Evolutionary conservation across 1,140 invertebrate species (phyloP).

Genomic region (Centruroides vittatus): DNA sequence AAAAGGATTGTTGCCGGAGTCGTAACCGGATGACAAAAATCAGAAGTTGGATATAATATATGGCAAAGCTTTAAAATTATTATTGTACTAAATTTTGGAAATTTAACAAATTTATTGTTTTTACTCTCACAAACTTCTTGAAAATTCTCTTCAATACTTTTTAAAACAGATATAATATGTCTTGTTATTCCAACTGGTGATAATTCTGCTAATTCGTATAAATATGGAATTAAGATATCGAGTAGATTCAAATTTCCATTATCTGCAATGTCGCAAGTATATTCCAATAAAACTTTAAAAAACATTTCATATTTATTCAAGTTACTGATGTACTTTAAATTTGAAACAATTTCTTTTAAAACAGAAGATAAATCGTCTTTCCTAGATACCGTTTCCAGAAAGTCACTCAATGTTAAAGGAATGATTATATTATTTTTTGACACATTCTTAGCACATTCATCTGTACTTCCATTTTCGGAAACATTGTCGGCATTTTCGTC

Average conservation of each 20-base stretch:
- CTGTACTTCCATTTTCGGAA: conserved; percentile 29
- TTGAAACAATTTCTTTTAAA: background rate
- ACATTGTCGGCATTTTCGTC: conserved; percentile 6
- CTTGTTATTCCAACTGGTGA: conserved; percentile 48
- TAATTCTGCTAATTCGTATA: conserved; percentile 56
- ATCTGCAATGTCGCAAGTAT: conserved; percentile 47
- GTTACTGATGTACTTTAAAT: conserved; percentile 49
- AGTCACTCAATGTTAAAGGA: conserved; percentile 47
- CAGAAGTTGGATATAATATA: conserved; percentile 69
- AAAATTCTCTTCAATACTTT: conserved; percentile 54
- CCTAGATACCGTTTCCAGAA: conserved; percentile 46
- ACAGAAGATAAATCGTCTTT: conserved; percentile 13
- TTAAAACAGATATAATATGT: conserved; percentile 49
- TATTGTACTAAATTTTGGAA: conserved; percentile 56
- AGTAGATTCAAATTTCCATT: conserved; percentile 27
- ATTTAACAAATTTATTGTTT: conserved; percentile 29
- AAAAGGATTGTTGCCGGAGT: conserved; percentile 71
- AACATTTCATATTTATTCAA: conserved; percentile 56
- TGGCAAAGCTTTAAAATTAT: conserved; percentile 46
- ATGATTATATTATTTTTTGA: conserved; percentile 51
- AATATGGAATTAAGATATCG: conserved; percentile 42
- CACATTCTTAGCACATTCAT: conserved; percentile 41
- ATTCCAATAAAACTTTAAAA: conserved; percentile 56
- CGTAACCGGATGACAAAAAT: conserved; percentile 70
- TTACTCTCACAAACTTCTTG: conserved; percentile 32